These are phyloP conservation scores for Drosophila incognita DNA, from an alignment of 2,888 invertebrate species.

Conservation along the genomic window DNA sequence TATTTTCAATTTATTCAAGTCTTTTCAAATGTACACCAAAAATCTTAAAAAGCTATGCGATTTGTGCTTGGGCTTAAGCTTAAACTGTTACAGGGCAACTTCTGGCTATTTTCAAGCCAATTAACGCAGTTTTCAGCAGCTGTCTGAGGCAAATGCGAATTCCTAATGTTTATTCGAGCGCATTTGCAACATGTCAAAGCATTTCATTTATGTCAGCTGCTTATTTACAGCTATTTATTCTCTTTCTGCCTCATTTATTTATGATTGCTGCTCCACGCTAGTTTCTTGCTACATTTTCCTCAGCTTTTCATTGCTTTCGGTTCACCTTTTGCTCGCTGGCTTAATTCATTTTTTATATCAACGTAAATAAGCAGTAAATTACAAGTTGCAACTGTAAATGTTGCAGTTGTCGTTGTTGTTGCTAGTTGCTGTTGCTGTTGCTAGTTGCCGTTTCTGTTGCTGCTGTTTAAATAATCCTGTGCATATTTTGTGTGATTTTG, in stretches of 20 bases:
- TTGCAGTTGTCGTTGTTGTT: slow-evolving; percentile 23
- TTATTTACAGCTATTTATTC: slow-evolving; percentile 33
- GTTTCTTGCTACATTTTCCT: slow-evolving; percentile 13
- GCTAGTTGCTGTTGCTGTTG: slow-evolving; percentile 16
- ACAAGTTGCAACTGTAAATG: slow-evolving; percentile 56
- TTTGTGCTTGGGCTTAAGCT: background rate
- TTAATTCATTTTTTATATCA: slow-evolving; percentile 76
- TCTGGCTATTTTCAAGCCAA: slow-evolving; percentile 21
- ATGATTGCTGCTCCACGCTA: slow-evolving; percentile 33
- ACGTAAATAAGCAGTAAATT: slow-evolving; percentile 79
- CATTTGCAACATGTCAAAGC: slow-evolving; percentile 71
- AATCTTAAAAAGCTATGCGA: background rate
- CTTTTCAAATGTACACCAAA: background rate
- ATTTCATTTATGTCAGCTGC: slow-evolving; percentile 64
- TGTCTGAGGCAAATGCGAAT: background rate
- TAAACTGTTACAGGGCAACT: background rate
- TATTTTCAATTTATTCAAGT: background rate
- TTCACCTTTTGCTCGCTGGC: slow-evolving; percentile 44
- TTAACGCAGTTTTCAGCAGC: slow-evolving; percentile 33
- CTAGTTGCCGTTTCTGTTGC: slow-evolving; percentile 14
- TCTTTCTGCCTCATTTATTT: slow-evolving; percentile 59
- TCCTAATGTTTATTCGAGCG: slow-evolving; percentile 43
- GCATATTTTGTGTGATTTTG: slow-evolving; percentile 44
- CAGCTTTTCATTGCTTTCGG: slow-evolving; percentile 9
- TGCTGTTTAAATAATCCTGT: slow-evolving; percentile 35